Evolutionary conservation across 2,113 vertebrate species (phyloP), one percentile per base, ranked within the genome.

Genomic region (Festucalex cinctus): DNA sequence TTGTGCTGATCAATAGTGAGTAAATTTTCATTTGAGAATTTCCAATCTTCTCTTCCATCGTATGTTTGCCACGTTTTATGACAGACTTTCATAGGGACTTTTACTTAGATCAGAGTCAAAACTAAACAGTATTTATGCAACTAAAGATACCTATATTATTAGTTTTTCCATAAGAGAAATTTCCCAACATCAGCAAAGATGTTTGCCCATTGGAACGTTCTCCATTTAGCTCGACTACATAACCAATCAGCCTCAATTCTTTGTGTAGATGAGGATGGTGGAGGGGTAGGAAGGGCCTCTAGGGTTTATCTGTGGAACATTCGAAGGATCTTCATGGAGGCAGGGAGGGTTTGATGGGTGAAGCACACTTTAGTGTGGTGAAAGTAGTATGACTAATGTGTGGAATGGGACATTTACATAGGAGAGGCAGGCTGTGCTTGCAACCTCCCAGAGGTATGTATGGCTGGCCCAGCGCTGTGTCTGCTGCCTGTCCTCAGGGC

Each of bases 371-470:
- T 81, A 86, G 88, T 80, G 76, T 65, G 75, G 87, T 84, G 85
- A 85, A 83, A 82, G 86, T 84, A 86, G 86, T 86, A 87, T 90
- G 88, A 90, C 84, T 89, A 90, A 91, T 88, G 88, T 85, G 85
- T 74, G 80, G 88, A 90, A 89, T 85, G 86, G 88, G 85, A 85
- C 87, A 90, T 90, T 90, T 90, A 88, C 85, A 90, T 90, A 90
- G 86, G 79, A 86, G 83, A 86, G 83, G 85, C 77, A 81, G 85
- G 74, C 80, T 76, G 85, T 61, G 85, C 85, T 81, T 35, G 69
- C 81, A 78, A 81, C 76, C 83, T 89, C 90, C 87, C 89, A 87
- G 86, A 91, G 88, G 88, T 90, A 86, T 71, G 80, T 83, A 82
- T 68, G 82, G 78, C 73, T 66, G 79, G 82, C 78, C 83, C 80